These are phyloP conservation scores for Tiliacea aurago DNA, from an alignment of 2,888 invertebrate species.

Conservation along the genomic window DNA sequence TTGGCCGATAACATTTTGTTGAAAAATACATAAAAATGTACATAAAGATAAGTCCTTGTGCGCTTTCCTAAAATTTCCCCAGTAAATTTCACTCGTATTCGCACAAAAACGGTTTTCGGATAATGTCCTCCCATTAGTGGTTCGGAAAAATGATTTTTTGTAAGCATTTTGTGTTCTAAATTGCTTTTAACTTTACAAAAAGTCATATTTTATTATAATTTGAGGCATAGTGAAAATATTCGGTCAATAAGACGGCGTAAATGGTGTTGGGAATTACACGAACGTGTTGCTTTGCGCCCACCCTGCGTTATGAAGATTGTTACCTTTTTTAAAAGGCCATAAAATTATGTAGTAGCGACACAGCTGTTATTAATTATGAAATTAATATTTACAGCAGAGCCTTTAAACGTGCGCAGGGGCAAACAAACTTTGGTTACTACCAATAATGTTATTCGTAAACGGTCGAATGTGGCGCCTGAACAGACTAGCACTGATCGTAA, in stretches of 20 bases:
- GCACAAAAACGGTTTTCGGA: constrained; percentile 84
- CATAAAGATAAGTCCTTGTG: constrained; percentile 85
- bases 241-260: constrained; percentile 61
- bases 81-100: constrained; percentile 84
- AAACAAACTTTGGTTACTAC: constrained; percentile 70
- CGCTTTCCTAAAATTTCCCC: constrained; percentile 79
- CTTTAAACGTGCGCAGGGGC: constrained; percentile 69
- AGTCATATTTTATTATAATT: constrained; percentile 71
- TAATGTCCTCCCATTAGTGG: constrained; percentile 85
- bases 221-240: constrained; percentile 65
- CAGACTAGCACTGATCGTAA: constrained; percentile 74
- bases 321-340: constrained; percentile 59
- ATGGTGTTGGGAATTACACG: constrained; percentile 62
- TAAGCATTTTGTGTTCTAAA: constrained; percentile 74
- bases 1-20: constrained; percentile 82
- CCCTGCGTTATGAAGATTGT: constrained; percentile 54
- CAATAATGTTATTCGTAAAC: constrained; percentile 72
- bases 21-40: constrained; percentile 85
- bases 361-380: constrained; percentile 67
- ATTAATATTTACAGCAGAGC: constrained; percentile 64
- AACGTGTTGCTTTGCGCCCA: constrained; percentile 62
- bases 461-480: constrained; percentile 74
- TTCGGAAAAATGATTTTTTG: constrained; percentile 80
- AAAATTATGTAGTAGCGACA: constrained; percentile 63
- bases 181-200: constrained; percentile 70